Conservation (phyloP, 2,888 invertebrate species). For the Alsophila aescularia region DNA sequence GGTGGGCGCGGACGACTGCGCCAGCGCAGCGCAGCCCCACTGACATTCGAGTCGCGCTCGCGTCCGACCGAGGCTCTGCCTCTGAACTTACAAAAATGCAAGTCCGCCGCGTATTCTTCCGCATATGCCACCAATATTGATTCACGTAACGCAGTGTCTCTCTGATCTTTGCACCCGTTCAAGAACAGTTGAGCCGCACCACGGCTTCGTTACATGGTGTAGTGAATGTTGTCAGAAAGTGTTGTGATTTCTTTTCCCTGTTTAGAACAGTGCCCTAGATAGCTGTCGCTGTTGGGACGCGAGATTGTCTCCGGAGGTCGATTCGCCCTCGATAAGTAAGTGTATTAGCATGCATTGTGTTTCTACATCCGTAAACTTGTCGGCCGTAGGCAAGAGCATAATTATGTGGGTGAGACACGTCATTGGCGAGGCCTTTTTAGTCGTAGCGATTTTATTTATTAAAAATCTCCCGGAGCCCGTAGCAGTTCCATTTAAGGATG, state of each 20-base stretch:
- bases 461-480: not conserved
- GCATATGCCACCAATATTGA: constrained; percentile 68
- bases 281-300: constrained; percentile 64
- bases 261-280: constrained; percentile 75
- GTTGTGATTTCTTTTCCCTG: constrained; percentile 78
- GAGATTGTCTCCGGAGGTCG: constrained; percentile 67
- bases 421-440: constrained; percentile 64
- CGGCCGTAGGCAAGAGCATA: constrained; percentile 39
- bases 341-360: constrained; percentile 71
- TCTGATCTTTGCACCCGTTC: constrained; percentile 69
- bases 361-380: constrained; percentile 63
- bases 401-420: constrained; percentile 78
- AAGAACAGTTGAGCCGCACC: constrained; percentile 76
- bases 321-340: constrained; percentile 73
- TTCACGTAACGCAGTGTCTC: constrained; percentile 64
- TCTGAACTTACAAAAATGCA: constrained; percentile 72
- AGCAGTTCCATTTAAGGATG: too few species aligned
- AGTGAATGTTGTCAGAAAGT: constrained; percentile 70
- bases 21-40: constrained; percentile 68
- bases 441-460: constrained; percentile 34
- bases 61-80: constrained; percentile 76
- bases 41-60: constrained; percentile 75
- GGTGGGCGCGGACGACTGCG: constrained; percentile 77
- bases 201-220: constrained; percentile 55
- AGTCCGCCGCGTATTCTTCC: constrained; percentile 69